phyloP scores from a whole-genome alignment of 2,888 invertebrate genomes.

The Mantis religiosa region DNA sequence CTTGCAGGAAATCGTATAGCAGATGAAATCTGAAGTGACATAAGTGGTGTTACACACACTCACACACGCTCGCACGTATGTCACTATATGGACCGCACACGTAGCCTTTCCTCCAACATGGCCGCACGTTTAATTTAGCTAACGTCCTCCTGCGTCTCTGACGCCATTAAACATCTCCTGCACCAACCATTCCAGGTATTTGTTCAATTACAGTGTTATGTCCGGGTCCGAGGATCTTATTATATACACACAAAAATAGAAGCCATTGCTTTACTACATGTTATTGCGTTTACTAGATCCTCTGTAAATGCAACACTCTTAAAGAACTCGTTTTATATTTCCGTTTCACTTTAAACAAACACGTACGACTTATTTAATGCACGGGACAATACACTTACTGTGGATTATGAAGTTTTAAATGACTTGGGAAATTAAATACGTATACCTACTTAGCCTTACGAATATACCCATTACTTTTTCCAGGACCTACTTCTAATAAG shows the following conservation, averaged over 20 bases:
- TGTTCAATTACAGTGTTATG: background rate
- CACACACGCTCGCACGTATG: background rate
- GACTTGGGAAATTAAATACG: no score
- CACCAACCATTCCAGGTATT: background rate
- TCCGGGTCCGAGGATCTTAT: background rate
- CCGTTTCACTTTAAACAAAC: no score
- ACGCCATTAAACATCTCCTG: slow-evolving; percentile 2
- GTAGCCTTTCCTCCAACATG: background rate
- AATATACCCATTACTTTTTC: no score
- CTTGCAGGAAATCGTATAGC: background rate
- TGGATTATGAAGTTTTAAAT: no score
- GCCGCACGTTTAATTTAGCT: background rate
- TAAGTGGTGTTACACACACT: background rate
- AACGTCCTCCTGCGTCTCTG: background rate
- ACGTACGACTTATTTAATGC: no score
- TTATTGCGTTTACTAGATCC: background rate
- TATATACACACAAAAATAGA: background rate
- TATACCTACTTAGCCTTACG: no score
- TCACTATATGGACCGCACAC: slow-evolving; percentile 2
- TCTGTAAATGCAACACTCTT: no score
- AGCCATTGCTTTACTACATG: background rate
- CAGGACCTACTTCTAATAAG: no score
- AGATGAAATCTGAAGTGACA: background rate
- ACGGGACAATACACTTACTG: no score
- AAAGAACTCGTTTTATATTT: no score